Evolutionary conservation across 2,888 invertebrate species (phyloP).

Genomic region (Steinernema scapterisci): DNA sequence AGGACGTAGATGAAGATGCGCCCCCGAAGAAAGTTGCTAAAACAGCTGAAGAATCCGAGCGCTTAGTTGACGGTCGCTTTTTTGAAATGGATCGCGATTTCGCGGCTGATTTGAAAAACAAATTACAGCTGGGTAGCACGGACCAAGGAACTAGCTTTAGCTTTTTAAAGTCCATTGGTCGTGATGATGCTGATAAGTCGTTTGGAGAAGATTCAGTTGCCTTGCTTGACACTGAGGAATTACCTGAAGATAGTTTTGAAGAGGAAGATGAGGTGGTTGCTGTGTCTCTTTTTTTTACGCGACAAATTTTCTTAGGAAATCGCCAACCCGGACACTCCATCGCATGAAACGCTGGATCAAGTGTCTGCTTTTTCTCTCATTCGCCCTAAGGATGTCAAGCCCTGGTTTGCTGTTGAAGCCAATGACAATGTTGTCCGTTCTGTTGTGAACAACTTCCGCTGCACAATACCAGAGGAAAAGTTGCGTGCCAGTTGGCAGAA

Average conservation of each 20-base stretch:
- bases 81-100: constrained; percentile 51
- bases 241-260: background rate
- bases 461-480: constrained; percentile 49
- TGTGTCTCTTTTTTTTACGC: background rate
- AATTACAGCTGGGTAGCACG: constrained; percentile 48
- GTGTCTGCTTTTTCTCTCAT: background rate
- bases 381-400: background rate
- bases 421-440: background rate
- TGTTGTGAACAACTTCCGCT: constrained; percentile 50
- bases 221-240: background rate
- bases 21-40: constrained; percentile 20
- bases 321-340: background rate
- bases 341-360: background rate
- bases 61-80: constrained; percentile 41
- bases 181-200: constrained; percentile 13
- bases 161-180: constrained; percentile 36
- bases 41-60: background rate
- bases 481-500: constrained; percentile 51
- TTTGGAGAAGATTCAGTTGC: background rate
- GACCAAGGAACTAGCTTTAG: constrained; percentile 47
- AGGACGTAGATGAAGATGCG: constrained; percentile 13
- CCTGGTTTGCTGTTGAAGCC: constrained; percentile 11
- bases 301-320: background rate
- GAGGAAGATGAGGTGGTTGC: background rate
- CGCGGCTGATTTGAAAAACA: constrained; percentile 45